These are phyloP conservation scores for Sphenodon punctatus DNA, from an alignment of 2,797 vertebrate genomes.

Conservation along the genomic window DNA sequence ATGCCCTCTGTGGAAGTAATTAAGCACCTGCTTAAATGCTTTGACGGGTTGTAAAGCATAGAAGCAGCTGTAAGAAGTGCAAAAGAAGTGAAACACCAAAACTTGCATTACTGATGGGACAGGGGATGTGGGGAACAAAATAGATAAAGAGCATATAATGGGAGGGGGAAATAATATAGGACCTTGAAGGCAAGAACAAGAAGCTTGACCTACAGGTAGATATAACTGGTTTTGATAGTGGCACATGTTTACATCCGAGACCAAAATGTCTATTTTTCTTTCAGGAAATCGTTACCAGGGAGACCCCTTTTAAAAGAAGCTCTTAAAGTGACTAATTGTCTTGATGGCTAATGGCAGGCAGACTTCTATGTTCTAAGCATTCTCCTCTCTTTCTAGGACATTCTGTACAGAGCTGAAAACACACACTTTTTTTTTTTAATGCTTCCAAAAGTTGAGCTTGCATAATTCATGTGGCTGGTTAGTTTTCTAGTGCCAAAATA, in stretches of 20 bases:
- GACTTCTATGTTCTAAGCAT: conserved; percentile 14
- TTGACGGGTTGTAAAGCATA: background rate
- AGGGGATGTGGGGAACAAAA: background rate
- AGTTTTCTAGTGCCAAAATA: conserved; percentile 34
- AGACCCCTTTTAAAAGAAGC: background rate
- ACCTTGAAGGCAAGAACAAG: background rate
- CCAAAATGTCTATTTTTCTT: background rate
- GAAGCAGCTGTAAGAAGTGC: background rate
- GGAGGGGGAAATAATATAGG: background rate
- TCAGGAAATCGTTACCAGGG: background rate
- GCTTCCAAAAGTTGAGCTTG: background rate
- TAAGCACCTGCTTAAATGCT: no score
- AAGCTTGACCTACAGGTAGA: background rate
- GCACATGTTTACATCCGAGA: background rate
- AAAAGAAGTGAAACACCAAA: background rate
- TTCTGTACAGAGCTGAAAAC: conserved; percentile 53
- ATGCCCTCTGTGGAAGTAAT: no score
- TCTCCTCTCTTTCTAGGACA: conserved; percentile 23
- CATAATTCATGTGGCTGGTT: conserved; percentile 48
- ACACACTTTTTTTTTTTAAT: conserved; percentile 13
- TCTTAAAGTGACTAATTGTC: background rate
- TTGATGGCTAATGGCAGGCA: background rate
- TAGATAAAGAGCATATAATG: background rate
- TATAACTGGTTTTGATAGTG: background rate
- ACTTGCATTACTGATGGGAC: background rate